A percentile compares a stretch with the other conserved stretches of the same genome.
These are phyloP conservation scores for Lasioglossum albipes DNA, from an alignment of 1,140 invertebrate species.

Conservation along the genomic window DNA sequence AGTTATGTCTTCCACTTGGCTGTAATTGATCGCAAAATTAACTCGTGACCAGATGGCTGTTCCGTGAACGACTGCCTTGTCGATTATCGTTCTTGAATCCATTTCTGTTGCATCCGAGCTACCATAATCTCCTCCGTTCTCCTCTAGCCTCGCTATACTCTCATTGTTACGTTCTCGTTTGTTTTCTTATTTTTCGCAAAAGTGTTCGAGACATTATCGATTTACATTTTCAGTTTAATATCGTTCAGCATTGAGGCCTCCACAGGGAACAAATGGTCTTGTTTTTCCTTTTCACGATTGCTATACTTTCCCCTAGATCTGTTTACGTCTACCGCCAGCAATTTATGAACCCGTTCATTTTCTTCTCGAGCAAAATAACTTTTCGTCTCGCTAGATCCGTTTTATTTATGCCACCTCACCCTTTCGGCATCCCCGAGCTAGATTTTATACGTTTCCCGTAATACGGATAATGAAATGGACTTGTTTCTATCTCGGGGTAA, in stretches of 20 bases:
- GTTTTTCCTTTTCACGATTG: not conserved
- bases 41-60: not conserved
- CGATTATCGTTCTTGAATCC: not conserved
- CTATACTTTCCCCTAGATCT: slow-evolving; percentile 44
- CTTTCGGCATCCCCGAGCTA: slow-evolving; percentile 7
- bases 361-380: slow-evolving; percentile 60
- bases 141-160: no score
- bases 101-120: not conserved
- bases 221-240: no score
- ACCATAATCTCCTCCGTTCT: no score
- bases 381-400: slow-evolving; percentile 62
- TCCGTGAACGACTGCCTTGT: not conserved
- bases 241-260: no score
- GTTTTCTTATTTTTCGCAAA: no score
- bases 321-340: slow-evolving; percentile 51
- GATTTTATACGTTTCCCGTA: slow-evolving; percentile 36
- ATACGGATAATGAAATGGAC: slow-evolving; percentile 37
- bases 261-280: not conserved
- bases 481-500: slow-evolving; percentile 25
- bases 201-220: no score
- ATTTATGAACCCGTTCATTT: slow-evolving; percentile 66
- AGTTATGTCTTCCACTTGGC: not conserved
- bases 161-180: no score
- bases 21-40: slow-evolving; percentile 21
- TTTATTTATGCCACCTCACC: slow-evolving; percentile 55